These are phyloP conservation scores for Rambutsinella grinnellia DNA, from an alignment of 2,888 invertebrate genomes.

Conservation along the genomic window DNA sequence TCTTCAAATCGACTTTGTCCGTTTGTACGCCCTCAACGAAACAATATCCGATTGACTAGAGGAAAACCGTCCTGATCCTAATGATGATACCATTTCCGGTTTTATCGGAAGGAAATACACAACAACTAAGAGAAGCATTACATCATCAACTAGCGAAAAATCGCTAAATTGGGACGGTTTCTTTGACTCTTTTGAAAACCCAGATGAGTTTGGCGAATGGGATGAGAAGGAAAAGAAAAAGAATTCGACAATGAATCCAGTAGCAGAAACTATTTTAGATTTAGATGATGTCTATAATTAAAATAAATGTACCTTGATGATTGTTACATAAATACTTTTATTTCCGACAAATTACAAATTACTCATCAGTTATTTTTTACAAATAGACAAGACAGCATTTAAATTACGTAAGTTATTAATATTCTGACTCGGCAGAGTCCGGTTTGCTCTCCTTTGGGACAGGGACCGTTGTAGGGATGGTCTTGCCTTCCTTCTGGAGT, in stretches of 20 bases:
- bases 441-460: neutral
- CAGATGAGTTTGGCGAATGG: neutral
- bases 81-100: neutral
- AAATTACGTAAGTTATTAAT: neutral
- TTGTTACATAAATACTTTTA: no score
- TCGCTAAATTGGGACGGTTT: constrained; percentile 29
- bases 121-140: neutral
- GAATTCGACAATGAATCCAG: neutral
- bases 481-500: constrained; percentile 13
- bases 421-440: neutral
- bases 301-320: no score
- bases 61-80: constrained; percentile 31
- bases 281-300: no score
- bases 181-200: constrained; percentile 3
- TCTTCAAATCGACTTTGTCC: constrained; percentile 53
- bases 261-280: constrained; percentile 1
- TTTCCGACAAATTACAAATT: no score
- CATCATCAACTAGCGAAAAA: neutral
- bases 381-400: no score
- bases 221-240: neutral
- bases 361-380: no score
- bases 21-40: constrained; percentile 36
- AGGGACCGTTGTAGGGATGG: neutral
- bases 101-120: neutral
- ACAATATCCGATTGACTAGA: constrained; percentile 46